Conservation (phyloP, 2,113 vertebrate genomes). For the Nycticebus coucang region DNA sequence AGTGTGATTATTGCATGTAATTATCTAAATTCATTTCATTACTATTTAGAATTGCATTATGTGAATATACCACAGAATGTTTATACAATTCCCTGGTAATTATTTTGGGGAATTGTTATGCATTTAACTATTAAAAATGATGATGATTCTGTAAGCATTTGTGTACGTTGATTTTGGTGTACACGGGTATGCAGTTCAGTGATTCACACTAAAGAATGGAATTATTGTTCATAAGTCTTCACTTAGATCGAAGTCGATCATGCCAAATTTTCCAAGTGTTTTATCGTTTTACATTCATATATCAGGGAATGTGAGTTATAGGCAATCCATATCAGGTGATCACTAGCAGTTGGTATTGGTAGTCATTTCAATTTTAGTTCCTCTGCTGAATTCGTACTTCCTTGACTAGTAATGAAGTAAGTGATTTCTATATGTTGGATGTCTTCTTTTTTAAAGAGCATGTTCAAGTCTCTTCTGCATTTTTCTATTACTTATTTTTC, state of each 20-base stretch:
- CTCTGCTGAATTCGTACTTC: background rate
- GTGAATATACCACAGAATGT: background rate
- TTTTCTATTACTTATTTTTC: background rate
- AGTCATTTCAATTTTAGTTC: background rate
- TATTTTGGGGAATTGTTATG: background rate
- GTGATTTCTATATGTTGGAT: background rate
- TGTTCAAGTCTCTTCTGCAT: background rate
- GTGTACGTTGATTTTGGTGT: background rate
- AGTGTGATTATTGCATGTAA: background rate
- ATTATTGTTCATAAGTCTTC: background rate
- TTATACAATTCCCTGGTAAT: background rate
- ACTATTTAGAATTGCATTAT: background rate
- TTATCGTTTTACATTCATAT: background rate
- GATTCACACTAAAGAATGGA: background rate
- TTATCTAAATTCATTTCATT: background rate
- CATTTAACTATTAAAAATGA: background rate
- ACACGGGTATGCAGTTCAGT: background rate
- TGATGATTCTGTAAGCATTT: background rate
- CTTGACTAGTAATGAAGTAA: background rate
- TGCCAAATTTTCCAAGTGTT: background rate
- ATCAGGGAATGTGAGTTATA: background rate
- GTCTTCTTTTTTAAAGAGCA: background rate
- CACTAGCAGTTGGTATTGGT: background rate
- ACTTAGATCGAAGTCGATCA: background rate
- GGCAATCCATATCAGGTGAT: background rate